Evolutionary conservation across 2,113 vertebrate genomes (phyloP).

Genomic region (Pelusios castaneus): DNA sequence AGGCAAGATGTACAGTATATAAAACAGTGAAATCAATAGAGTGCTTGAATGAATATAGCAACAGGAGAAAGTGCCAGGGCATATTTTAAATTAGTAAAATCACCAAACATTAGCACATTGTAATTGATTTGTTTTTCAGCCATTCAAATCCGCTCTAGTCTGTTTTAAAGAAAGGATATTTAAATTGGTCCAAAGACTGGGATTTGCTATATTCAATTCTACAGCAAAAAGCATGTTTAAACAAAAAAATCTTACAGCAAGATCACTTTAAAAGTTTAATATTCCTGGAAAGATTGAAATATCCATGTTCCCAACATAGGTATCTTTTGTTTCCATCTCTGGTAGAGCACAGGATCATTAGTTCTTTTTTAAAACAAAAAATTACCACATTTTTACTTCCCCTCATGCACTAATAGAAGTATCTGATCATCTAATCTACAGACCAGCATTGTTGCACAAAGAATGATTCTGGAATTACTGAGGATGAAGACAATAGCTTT

Average conservation of each 20-base stretch:
- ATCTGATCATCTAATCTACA: neutral
- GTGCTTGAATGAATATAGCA: constrained; percentile 1
- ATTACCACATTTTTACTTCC: accelerated
- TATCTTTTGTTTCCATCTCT: accelerated
- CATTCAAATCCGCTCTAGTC: constrained; percentile 22
- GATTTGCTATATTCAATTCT: neutral
- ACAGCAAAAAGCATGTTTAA: neutral
- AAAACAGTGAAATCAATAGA: neutral
- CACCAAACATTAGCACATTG: constrained; percentile 26
- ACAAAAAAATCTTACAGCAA: neutral
- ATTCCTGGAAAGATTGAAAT: neutral
- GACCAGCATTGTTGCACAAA: neutral
- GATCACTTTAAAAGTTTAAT: neutral
- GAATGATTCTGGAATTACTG: neutral
- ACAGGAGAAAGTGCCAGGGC: neutral
- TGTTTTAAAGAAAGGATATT: neutral
- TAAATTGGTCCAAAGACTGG: neutral
- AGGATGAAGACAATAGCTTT: neutral
- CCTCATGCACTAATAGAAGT: neutral
- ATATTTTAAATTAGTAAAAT: constrained; percentile 9
- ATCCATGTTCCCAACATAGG: neutral
- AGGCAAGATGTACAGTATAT: neutral
- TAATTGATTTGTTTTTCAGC: constrained; percentile 43
- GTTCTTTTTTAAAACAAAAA: neutral
- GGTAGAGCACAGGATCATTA: accelerated